Base-by-base conservation (phyloP, 2,888 invertebrate genomes). In the Nomada hirtipes region DNA sequence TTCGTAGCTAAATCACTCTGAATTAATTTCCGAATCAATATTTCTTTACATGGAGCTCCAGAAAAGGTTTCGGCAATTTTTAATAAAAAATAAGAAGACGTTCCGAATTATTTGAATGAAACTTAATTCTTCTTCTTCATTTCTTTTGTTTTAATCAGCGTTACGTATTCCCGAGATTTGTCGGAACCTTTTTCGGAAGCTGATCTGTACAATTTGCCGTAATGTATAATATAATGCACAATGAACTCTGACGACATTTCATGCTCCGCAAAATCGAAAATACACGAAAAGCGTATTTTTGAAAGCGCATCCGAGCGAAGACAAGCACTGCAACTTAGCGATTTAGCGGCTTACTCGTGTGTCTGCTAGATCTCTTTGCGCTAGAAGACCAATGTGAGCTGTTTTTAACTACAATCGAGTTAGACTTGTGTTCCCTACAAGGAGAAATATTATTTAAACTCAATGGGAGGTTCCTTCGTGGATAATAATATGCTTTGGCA, bases 341-440 rank as follows among this genome's bases (percentile, higher is more conserved):
- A 55, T 57, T 57, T 72, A 69, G 74, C 88, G 80, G 85, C 88
- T 88, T 88, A 88, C 88, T 88, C 73, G 64, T 88, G 61, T 85
- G 60, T 88, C 88, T 74, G 80, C 85, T 83, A 88, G 85, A 88
- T 86, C 85, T 72, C 81, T 88, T 86, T 87, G 86, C 88, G 81
- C 83, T 87, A 88, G 87, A 82, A 81, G 84, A 88, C 86, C 86
- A 85, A 88, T 75, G 36, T 83, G 86, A 87, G 85, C 81, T 76
- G 87, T 83, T 86, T 86, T 83, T 89, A 89, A 89, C 79, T 87
- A 88, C 79, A 87, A 88, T 89, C 87, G 71, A 86, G 83, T 86
- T 89, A 89, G 83, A 89, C 89, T 89, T 89, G 89, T 87, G 89
- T 89, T 84, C 89, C 89, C 89, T 89, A 89, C 70, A 89, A 89